Evolutionary conservation across 2,113 vertebrate species (phyloP).

Genomic region (Syngnathus floridae): DNA sequence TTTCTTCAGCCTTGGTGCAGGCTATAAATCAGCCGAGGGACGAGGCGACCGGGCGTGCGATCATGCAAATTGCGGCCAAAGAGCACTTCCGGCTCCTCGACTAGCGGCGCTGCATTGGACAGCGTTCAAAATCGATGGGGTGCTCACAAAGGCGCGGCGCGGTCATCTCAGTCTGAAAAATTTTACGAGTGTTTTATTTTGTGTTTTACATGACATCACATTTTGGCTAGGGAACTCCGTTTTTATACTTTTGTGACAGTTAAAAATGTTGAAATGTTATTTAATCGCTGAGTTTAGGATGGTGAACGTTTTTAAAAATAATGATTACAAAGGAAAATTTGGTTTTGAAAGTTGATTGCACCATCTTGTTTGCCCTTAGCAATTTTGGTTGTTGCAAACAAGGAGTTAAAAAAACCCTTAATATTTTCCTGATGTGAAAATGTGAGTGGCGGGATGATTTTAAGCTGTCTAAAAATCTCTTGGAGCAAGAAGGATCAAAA

Average conservation of each 20-base stretch:
- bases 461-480: neutral
- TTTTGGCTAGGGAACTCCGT: neutral
- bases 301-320: neutral
- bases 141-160: neutral
- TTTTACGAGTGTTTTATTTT: neutral
- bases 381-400: neutral
- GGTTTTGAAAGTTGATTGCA: neutral
- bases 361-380: neutral
- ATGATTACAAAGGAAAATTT: neutral
- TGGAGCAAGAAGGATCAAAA: neutral
- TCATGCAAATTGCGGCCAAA: conserved; percentile 37
- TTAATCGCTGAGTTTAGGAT: neutral
- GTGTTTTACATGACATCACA: neutral
- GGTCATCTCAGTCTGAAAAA: neutral
- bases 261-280: neutral
- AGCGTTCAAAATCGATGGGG: neutral
- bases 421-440: conserved; percentile 1
- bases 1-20: conserved; percentile 43
- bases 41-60: conserved; percentile 12
- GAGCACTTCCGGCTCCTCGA: conserved; percentile 33
- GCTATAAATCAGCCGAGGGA: conserved; percentile 46
- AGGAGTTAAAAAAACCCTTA: neutral
- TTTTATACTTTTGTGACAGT: neutral
- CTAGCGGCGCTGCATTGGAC: neutral
- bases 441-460: neutral